A percentile compares a stretch with the other conserved stretches of the same genome.
Conservation (phyloP, 2,888 invertebrate genomes). For the Lasioglossum malachurum region DNA sequence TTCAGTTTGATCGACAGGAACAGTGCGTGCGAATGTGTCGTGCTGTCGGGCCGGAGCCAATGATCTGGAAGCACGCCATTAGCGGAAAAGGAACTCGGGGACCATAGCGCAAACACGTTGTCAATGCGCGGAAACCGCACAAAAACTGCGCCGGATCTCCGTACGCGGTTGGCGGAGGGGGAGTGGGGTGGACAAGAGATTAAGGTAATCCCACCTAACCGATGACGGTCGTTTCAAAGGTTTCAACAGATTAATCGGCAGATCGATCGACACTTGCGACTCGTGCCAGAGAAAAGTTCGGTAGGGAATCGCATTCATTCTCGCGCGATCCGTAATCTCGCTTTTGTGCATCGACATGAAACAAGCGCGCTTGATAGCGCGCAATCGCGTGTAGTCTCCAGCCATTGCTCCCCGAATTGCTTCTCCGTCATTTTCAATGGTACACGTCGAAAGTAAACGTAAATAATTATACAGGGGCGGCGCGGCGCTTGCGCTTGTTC, state of each 20-base stretch:
- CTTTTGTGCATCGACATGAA: neutral
- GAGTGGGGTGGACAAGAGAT: constrained; percentile 72
- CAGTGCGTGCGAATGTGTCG: neutral
- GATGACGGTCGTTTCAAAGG: constrained; percentile 82
- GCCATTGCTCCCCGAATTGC: neutral
- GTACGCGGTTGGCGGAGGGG: neutral
- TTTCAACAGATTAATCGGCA: constrained; percentile 82
- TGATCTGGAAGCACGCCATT: neutral
- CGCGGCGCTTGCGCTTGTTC: neutral
- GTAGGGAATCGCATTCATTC: neutral
- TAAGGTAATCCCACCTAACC: constrained; percentile 82
- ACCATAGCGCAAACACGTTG: constrained; percentile 65
- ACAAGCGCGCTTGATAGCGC: neutral
- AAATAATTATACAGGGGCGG: neutral
- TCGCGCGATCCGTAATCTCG: neutral
- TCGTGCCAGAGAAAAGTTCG: constrained; percentile 10
- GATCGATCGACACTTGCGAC: constrained; percentile 73
- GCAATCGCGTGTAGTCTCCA: neutral
- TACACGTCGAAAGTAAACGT: neutral
- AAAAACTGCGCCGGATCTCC: constrained; percentile 68
- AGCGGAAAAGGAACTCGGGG: constrained; percentile 30
- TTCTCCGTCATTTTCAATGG: neutral
- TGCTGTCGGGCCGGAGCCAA: neutral
- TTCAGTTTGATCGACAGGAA: neutral
- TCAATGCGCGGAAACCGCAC: constrained; percentile 76